phyloP scores from a whole-genome alignment of 2,797 vertebrate species.

The Brachyrhaphis roseni region DNA sequence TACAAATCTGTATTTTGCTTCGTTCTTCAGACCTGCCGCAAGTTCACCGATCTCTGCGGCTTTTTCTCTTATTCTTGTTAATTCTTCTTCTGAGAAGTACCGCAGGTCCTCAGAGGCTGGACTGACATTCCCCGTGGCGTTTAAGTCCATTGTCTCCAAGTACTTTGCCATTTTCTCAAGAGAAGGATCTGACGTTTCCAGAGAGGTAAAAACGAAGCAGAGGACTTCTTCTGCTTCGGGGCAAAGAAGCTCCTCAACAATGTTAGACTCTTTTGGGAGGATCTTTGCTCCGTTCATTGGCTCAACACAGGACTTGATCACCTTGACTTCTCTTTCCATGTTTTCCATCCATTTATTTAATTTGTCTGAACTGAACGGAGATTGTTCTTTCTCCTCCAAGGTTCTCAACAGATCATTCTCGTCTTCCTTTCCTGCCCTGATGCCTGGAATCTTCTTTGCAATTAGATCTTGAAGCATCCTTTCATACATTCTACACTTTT shows the following conservation, averaged over 20 bases:
- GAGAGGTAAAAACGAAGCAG: slow-evolving; percentile 33
- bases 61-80: slow-evolving; percentile 15
- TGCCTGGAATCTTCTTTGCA: slow-evolving; percentile 4
- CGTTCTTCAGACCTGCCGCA: background rate
- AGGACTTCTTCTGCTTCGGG: slow-evolving; percentile 8
- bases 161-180: background rate
- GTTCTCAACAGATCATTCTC: slow-evolving; percentile 3
- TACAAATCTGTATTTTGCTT: background rate
- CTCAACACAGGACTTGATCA: slow-evolving; percentile 32
- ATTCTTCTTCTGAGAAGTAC: background rate
- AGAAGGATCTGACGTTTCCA: background rate
- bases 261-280: background rate
- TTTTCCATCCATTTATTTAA: slow-evolving; percentile 51
- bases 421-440: slow-evolving; percentile 36
- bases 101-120: background rate
- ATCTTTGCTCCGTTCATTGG: slow-evolving; percentile 20
- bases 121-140: rapidly evolving
- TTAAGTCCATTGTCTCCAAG: background rate
- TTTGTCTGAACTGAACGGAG: slow-evolving; percentile 24
- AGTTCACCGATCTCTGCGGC: background rate
- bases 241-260: slow-evolving; percentile 15
- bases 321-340: slow-evolving; percentile 25
- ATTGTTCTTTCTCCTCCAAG: slow-evolving; percentile 24
- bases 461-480: background rate
- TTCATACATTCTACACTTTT: background rate